Conservation (phyloP, 2,888 invertebrate genomes). For the Callimorpha dominula region DNA sequence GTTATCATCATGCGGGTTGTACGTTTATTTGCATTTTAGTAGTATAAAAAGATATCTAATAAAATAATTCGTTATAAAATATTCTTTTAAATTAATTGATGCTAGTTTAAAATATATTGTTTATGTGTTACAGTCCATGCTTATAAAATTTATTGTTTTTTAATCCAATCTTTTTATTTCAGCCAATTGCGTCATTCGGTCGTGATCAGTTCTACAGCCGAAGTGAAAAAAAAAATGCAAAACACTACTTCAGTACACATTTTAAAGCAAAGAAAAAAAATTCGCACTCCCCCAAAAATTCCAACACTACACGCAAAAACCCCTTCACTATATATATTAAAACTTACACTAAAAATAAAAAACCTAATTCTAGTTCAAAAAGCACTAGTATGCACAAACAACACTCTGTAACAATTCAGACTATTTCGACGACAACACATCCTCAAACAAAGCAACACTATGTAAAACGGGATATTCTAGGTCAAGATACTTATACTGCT, state of each 20-base stretch:
- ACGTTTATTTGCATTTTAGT: conserved; percentile 13
- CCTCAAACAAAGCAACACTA: neutral
- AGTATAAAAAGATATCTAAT: neutral
- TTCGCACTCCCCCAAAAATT: neutral
- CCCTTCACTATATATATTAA: neutral
- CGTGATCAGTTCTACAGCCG: neutral
- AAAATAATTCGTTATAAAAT: neutral
- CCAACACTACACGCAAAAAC: neutral
- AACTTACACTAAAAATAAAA: neutral
- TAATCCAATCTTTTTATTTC: neutral
- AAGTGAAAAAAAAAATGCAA: conserved; percentile 12
- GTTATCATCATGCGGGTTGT: conserved; percentile 15
- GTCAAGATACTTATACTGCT: conserved; percentile 60
- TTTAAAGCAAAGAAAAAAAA: neutral
- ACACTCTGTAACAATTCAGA: neutral
- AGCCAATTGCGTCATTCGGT: neutral
- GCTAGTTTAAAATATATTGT: no score
- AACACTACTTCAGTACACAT: neutral
- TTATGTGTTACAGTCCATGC: no score
- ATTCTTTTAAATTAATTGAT: neutral
- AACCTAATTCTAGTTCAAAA: neutral
- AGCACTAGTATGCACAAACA: neutral
- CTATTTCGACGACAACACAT: neutral
- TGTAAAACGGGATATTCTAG: conserved; percentile 47
- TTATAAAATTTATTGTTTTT: neutral